These are phyloP conservation scores for Anas platyrhynchos DNA, from an alignment of 2,113 vertebrate species.

Conservation along the genomic window DNA sequence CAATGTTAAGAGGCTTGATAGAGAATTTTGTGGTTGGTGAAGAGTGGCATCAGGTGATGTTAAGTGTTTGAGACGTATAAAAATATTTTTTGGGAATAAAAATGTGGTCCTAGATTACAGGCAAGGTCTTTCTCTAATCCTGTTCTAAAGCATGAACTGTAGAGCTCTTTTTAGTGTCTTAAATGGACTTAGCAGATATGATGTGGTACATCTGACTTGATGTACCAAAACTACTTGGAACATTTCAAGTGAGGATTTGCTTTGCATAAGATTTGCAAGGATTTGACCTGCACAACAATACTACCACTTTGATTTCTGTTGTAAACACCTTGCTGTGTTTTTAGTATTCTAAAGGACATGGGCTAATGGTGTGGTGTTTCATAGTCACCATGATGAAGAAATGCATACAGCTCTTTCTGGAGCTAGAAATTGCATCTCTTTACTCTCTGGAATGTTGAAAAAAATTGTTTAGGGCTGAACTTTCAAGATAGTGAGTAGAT, in stretches of 20 bases:
- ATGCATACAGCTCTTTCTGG: neutral
- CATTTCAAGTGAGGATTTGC: neutral
- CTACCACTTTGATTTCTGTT: neutral
- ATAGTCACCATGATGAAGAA: neutral
- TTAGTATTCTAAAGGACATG: neutral
- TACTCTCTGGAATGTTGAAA: neutral
- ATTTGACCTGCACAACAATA: neutral
- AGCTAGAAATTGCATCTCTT: neutral
- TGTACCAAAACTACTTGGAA: neutral
- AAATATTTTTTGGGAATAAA: neutral
- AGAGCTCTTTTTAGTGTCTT: neutral
- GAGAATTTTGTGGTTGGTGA: neutral
- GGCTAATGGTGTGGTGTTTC: neutral
- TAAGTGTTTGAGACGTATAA: neutral
- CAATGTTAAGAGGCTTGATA: neutral
- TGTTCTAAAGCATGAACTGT: neutral
- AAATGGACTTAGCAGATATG: neutral
- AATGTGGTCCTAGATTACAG: neutral
- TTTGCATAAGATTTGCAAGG: neutral
- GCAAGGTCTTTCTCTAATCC: neutral
- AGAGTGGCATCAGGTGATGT: neutral
- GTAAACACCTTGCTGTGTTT: neutral
- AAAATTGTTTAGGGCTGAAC: neutral
- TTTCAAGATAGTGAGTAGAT: neutral
- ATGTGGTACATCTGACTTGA: neutral